Percentiles rank a stretch among this genome's conserved stretches.
phyloP scores from a whole-genome alignment of 30 jellyfish, hydroid and myxozoan species.

The Hydractinia echinata region DNA sequence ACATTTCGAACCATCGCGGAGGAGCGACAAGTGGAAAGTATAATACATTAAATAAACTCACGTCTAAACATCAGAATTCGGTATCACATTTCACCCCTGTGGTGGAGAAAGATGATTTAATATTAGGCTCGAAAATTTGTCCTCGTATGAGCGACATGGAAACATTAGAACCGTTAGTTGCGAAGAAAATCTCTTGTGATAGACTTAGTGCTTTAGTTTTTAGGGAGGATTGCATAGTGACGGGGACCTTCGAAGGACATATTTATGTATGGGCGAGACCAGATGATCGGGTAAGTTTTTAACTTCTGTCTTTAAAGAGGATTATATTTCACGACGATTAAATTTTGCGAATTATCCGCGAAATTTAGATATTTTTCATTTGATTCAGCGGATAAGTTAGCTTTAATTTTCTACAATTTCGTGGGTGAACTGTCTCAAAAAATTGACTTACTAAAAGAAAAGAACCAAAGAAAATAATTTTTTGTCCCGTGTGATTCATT shows the following conservation, averaged over 20 bases:
- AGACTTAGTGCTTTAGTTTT: conserved; percentile 81
- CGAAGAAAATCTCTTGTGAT: conserved; percentile 82
- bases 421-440: too few species aligned
- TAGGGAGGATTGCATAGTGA: conserved; percentile 89
- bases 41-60: conserved; percentile 46
- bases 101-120: conserved; percentile 56
- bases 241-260: conserved; percentile 83
- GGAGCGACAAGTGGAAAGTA: conserved; percentile 27
- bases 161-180: conserved; percentile 74
- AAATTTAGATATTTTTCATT: too few species aligned
- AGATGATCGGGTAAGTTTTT: conserved; percentile 51
- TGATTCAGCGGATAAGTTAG: too few species aligned
- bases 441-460: too few species aligned
- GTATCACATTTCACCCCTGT: conserved; percentile 72
- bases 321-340: too few species aligned
- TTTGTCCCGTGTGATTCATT: too few species aligned
- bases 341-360: too few species aligned
- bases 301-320: neutral
- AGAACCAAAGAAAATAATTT: too few species aligned
- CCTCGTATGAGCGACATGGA: conserved; percentile 80
- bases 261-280: conserved; percentile 98
- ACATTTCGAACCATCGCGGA: conserved; percentile 8
- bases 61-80: conserved; percentile 62
- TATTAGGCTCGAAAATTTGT: conserved; percentile 63
- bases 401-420: too few species aligned